Evolutionary conservation across 2,113 vertebrate genomes (phyloP), one percentile per base, ranked within the genome.

Genomic region (Epinephelus fuscoguttatus): DNA sequence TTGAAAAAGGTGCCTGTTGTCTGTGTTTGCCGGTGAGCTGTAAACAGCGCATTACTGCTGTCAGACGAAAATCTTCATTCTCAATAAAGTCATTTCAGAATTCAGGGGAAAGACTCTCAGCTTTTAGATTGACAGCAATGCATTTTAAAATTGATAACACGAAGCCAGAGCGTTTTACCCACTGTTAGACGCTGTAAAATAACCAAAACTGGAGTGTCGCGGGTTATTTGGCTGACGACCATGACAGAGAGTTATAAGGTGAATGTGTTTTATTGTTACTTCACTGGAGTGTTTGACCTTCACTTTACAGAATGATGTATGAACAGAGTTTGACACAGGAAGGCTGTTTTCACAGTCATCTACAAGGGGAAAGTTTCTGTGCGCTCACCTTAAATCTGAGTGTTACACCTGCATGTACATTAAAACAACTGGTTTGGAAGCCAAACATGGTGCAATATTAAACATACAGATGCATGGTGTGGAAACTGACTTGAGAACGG

Each of bases 1-100:
- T 73, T 90, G 55, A 87, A 88, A 88, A 90, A 80, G 77, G 42
- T 57, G 53, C 67, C 53, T 66, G 79, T 89, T 85, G 84, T 89
- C 81, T 80, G 75, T 85, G 77, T 77, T 19, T 60, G 21, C 53
- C 50, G 18, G 53, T 55, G 57, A 64, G 68, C 37, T 50, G 76
- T 71, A 82, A 84, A 86, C 37, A 63, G 40, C 45, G 57, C 81
- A 47, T 89, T 75, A 74, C 68, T 61, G 87, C 50, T 84, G 63
- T 84, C 70, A 82, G 23, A 86, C 6, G 2, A 70, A 82, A 68
- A 84, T 68, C 50, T 69, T 69, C 64, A 55, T 45, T 63, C 40
- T 70, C 33, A 25, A 72, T 68, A 12, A 88, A 85, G 56, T 59
- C 12, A 37, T 62, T 75, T 78, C 27, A 62, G 62, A 33, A 82